Conservation (phyloP, 2,888 invertebrate genomes). For the Stenchaetothrips biformis region DNA sequence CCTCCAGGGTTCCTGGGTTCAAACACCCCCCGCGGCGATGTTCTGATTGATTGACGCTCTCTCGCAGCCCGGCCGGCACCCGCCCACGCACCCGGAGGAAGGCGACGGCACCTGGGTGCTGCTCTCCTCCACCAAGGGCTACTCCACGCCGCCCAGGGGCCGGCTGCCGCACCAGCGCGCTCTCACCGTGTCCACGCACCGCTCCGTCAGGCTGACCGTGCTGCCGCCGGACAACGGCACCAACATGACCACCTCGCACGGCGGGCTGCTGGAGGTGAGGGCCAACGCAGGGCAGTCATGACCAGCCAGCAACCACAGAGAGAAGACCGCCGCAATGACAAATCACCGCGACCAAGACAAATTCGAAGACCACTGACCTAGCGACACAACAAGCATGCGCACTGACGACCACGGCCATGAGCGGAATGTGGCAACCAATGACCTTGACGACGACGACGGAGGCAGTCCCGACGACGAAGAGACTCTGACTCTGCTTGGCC, state of each 20-base stretch:
- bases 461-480: too few species aligned
- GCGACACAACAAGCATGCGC: too few species aligned
- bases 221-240: conserved; percentile 59
- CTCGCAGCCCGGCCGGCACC: conserved; percentile 44
- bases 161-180: conserved; percentile 41
- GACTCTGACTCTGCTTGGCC: background rate
- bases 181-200: conserved; percentile 47
- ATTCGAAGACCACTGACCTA: too few species aligned
- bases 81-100: conserved; percentile 56
- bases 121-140: conserved; percentile 71
- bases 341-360: too few species aligned
- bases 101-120: conserved; percentile 75
- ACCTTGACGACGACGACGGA: too few species aligned
- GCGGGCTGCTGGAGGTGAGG: conserved; percentile 66
- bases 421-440: too few species aligned
- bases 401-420: too few species aligned
- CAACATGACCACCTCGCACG: conserved; percentile 59
- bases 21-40: background rate
- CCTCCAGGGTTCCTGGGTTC: background rate
- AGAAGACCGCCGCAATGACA: too few species aligned
- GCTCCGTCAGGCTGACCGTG: conserved; percentile 63
- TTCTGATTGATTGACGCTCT: background rate
- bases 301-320: too few species aligned
- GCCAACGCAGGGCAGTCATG: too few species aligned
- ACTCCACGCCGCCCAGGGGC: conserved; percentile 49